phyloP scores from a whole-genome alignment of 92 coral and sea anemone species.

The Paragorgia papillata region DNA sequence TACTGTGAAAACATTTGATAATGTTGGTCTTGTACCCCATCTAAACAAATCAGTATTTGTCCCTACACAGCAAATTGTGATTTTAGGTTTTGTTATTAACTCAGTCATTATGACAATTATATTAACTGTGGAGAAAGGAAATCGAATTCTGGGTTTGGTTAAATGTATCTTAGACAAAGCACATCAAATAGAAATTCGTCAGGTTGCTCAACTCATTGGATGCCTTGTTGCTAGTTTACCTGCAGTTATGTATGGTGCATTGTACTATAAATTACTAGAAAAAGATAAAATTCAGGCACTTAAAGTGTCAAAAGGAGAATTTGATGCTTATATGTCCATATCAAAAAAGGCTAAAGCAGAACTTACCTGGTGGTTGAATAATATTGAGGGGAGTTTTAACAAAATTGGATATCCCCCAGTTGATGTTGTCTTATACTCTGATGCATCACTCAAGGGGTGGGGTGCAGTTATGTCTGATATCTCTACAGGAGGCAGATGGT shows the following conservation, averaged over 20 bases:
- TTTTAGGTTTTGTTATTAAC: background rate
- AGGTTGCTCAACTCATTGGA: background rate
- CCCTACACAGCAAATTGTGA: background rate
- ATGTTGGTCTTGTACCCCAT: too few species aligned
- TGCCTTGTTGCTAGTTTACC: background rate
- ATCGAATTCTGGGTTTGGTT: too few species aligned
- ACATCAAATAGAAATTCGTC: too few species aligned
- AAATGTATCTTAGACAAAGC: too few species aligned
- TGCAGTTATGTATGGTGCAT: background rate
- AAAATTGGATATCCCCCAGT: background rate
- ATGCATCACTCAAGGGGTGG: slow-evolving; percentile 23
- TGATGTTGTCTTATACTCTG: background rate
- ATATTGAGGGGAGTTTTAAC: slow-evolving; percentile 44
- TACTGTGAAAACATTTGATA: too few species aligned
- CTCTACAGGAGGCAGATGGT: background rate
- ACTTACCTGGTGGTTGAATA: slow-evolving; percentile 54
- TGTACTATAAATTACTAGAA: background rate
- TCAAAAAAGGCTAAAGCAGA: slow-evolving; percentile 33
- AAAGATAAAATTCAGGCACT: background rate
- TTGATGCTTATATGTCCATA: slow-evolving; percentile 47
- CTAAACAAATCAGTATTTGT: too few species aligned
- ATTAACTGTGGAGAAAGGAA: background rate
- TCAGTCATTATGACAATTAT: background rate
- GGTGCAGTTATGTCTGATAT: background rate
- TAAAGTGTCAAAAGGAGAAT: slow-evolving; percentile 41